phyloP scores from a whole-genome alignment of 2,113 vertebrate genomes.

The Bubo blakistoni region DNA sequence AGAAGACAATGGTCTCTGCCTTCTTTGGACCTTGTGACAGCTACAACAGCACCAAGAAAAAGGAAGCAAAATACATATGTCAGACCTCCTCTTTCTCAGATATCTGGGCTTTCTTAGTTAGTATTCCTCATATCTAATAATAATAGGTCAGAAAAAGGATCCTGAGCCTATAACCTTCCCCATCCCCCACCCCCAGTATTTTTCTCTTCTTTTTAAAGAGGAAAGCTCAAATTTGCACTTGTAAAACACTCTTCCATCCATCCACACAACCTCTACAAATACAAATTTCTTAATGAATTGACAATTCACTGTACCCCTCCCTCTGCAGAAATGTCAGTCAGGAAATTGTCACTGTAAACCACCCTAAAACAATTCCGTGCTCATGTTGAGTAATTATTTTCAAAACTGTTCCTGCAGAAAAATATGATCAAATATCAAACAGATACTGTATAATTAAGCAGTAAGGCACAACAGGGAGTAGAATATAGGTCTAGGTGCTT shows the following conservation, averaged over 20 bases:
- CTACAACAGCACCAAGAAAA: not conserved
- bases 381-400: constrained; percentile 40
- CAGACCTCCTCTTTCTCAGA: not conserved
- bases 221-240: not conserved
- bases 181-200: not conserved
- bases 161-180: not conserved
- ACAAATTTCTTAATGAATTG: not conserved
- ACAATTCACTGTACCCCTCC: not conserved
- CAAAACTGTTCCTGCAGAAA: constrained; percentile 40
- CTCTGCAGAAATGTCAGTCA: not conserved
- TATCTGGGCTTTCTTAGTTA: not conserved
- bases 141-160: not conserved
- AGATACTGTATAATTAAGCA: constrained; percentile 64
- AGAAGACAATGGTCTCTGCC: not conserved
- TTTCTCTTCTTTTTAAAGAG: not conserved
- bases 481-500: constrained; percentile 50
- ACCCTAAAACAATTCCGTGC: constrained; percentile 41
- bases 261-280: not conserved
- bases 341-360: not conserved
- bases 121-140: not conserved
- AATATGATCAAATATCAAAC: constrained; percentile 54
- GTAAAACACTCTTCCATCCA: not conserved
- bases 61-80: not conserved
- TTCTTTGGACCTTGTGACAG: not conserved
- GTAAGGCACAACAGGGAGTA: constrained; percentile 47